Percentiles rank a stretch among this genome's conserved stretches.
These are phyloP conservation scores for Pseudomyrmex gracilis DNA, from an alignment of 1,140 invertebrate genomes.

Conservation along the genomic window DNA sequence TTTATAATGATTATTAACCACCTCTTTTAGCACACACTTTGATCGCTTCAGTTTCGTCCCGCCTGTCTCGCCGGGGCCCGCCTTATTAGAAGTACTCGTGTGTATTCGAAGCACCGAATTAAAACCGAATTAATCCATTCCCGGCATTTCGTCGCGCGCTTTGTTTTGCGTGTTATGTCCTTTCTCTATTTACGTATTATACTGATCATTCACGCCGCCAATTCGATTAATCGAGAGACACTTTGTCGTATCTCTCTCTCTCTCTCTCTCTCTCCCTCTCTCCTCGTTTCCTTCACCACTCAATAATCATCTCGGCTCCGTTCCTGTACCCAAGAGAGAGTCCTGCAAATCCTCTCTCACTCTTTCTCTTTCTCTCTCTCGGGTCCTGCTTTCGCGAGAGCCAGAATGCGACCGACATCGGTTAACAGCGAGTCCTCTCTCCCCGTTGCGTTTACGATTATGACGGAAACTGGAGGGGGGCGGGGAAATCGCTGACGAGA, in stretches of 20 bases:
- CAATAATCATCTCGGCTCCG: constrained; percentile 14
- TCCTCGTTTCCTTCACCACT: neutral
- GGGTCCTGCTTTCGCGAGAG: neutral
- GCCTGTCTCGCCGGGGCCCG: constrained; percentile 19
- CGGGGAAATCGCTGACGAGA: constrained; percentile 6
- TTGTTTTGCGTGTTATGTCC: constrained; percentile 54
- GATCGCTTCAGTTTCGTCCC: constrained; percentile 48
- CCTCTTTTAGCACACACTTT: constrained; percentile 32
- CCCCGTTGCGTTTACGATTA: constrained; percentile 2
- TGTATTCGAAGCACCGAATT: constrained; percentile 49
- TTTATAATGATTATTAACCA: constrained; percentile 51
- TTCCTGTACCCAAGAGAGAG: neutral
- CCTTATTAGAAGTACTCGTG: constrained; percentile 13
- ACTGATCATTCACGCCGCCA: constrained; percentile 52
- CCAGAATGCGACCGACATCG: constrained; percentile 23
- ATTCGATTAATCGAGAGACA: constrained; percentile 47
- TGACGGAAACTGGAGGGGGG: neutral
- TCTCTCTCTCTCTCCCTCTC: neutral
- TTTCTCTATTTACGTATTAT: constrained; percentile 44
- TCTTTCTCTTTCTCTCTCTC: neutral
- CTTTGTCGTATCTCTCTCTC: constrained; percentile 15
- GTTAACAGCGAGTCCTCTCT: neutral
- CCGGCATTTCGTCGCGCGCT: constrained; percentile 25
- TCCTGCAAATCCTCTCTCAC: constrained; percentile 2
- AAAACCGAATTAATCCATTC: constrained; percentile 68